Base-by-base conservation (phyloP, 2,888 invertebrate species). In the Cyclophora punctaria region DNA sequence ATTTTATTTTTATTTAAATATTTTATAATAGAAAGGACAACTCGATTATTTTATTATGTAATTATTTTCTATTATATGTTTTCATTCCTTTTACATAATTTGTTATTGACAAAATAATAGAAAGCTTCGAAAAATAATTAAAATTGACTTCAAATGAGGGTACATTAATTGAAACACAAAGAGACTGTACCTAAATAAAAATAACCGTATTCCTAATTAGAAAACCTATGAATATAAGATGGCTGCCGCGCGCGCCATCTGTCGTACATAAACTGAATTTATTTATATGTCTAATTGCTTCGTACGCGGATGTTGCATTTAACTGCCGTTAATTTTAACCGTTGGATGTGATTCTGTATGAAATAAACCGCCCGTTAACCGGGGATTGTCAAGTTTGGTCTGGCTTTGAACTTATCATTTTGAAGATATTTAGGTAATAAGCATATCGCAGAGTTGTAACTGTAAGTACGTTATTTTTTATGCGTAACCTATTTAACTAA, bases 221-320 rank as follows among this genome's bases (percentile, higher is more conserved):
- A 80, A 57, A 57, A 82, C 80, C 80, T 83, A 81, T 78, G 80
- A 80, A 79, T 78, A 75, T 69, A 75, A 83, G 83, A 83, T 81
- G 80, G 80, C 76, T 62, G 71, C 69, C 73, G 71, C 74, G 67
- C 58, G 59, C 80, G 82, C 82, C 87, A 87, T 86, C 83, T 86
- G 87, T 80, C 79, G 86, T 74, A 64, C 73, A 75, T 80, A 75
- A 78, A 79, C 71, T 60, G 80, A 87, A 86, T 85, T 87, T 86
- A 87, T 86, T 84, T 79, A 84, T 82, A 82, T 69, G 72, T 84
- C 79, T 87, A 85, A 87, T 87, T 86, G 83, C 78, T 75, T 63
- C 71, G 75, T 74, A 76, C 79, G 73, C 74, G 78, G 81, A 81
- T 77, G 81, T 80, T 87, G 86, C 83, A 83, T 77, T 73, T 85